Evolutionary conservation across 2,888 invertebrate species (phyloP).

Genomic region (Cephus spinipes): DNA sequence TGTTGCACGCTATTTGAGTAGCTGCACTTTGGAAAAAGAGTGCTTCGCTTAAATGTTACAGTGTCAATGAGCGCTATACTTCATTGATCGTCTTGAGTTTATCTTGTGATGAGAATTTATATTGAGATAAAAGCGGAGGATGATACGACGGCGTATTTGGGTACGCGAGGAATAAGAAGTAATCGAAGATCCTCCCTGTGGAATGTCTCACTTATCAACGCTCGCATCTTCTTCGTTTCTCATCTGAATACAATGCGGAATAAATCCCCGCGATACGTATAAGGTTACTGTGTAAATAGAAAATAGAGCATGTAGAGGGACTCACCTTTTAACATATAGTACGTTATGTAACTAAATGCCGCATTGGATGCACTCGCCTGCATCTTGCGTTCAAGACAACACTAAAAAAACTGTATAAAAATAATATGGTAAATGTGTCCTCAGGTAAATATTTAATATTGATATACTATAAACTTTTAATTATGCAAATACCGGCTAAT

Average conservation of each 20-base stretch:
- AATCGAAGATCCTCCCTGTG: conserved; percentile 70
- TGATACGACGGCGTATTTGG: neutral
- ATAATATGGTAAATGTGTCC: neutral
- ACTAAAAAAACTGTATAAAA: neutral
- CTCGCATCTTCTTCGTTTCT: conserved; percentile 24
- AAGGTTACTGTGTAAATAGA: conserved; percentile 7
- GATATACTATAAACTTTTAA: neutral
- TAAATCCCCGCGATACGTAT: conserved; percentile 25
- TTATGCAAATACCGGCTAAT: no score
- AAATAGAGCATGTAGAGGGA: neutral
- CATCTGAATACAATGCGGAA: conserved; percentile 40
- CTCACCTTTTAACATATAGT: neutral
- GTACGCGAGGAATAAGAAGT: conserved; percentile 39
- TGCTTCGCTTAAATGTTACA: neutral
- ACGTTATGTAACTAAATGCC: conserved; percentile 1
- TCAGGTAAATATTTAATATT: neutral
- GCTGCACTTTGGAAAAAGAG: neutral
- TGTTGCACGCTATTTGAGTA: neutral
- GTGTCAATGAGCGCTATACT: neutral
- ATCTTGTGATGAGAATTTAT: neutral
- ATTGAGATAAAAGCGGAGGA: neutral
- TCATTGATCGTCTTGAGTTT: neutral
- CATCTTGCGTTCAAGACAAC: neutral
- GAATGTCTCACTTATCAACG: conserved; percentile 31
- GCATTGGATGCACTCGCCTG: neutral